Base-by-base conservation (phyloP, 2,113 vertebrate genomes). In the Urocolius indicus region DNA sequence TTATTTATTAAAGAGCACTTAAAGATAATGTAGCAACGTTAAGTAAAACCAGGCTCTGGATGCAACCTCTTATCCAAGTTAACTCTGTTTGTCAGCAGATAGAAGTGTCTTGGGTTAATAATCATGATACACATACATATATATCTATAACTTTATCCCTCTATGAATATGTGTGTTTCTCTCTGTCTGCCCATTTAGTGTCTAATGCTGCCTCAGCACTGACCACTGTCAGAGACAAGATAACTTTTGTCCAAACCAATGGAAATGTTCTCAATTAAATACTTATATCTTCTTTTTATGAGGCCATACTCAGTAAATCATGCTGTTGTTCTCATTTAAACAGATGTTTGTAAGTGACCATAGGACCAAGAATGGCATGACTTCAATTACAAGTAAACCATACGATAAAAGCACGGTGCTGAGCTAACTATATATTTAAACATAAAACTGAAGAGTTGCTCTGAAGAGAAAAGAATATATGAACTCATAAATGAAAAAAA, bases 401-500 rank as follows among this genome's bases (percentile, higher is more conserved):
- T 29, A n/a, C 9, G 65, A 34, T 19, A 52, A 74, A 76, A 71
- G 1, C 8, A 49, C 36, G 16, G 43, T 66, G 29, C 9, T 87
- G 36, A 91, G 16, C 2, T 78, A 32, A 16, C 8, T 57, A 41
- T 46, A 30, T 4, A 26, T 12, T 58, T 49, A 71, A 69, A 30
- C 6, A n/a, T 74, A 68, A 46, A 87, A 69, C 5, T 69, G 29
- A 87, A 67, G 4, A 48, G 29, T 41, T 80, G 8, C 10, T 62
- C 51, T 62, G 20, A 52, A 69, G 16, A 55, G 41, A 73, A 76
- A 89, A 72, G 7, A 1, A 1, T 19, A 4, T 27, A 43, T 16
- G 4, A 6, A n/a, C 2, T 51, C 21, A 49, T 30, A 72, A 62
- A 65, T n/a, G 2, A 58, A 54, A 78, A 59, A 6, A 0, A 2